Evolutionary conservation across 2,113 vertebrate genomes (phyloP).

Genomic region (Motacilla alba): DNA sequence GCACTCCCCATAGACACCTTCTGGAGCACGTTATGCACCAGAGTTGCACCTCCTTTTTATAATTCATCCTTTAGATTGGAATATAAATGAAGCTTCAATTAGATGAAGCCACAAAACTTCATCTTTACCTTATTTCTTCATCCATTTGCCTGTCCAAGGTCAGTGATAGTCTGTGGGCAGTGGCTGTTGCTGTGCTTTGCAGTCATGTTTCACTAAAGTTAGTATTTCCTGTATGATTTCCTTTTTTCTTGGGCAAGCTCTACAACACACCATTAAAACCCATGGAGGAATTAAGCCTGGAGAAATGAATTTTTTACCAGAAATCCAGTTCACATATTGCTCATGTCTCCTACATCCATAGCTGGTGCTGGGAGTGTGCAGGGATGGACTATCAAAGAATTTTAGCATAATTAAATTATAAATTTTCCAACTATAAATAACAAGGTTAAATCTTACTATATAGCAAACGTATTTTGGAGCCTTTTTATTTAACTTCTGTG

Average conservation of each 20-base stretch:
- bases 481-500: not conserved
- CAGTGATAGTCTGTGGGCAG: too few species aligned
- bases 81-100: not conserved
- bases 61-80: not conserved
- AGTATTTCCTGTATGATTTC: not conserved
- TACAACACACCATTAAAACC: not conserved
- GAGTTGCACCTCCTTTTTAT: not conserved
- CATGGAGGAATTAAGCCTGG: not conserved
- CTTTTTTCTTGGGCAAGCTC: not conserved
- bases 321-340: accelerated
- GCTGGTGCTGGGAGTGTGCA: not conserved
- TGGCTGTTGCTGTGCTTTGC: not conserved
- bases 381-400: not conserved
- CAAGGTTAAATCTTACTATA: not conserved
- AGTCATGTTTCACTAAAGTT: not conserved
- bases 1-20: not conserved
- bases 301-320: not conserved
- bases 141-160: not conserved
- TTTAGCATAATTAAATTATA: not conserved
- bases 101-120: not conserved
- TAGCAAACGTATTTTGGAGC: not conserved
- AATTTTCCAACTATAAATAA: not conserved
- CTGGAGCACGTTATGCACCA: not conserved
- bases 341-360: not conserved
- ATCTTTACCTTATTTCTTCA: not conserved